phyloP scores from a whole-genome alignment of 2,797 vertebrate genomes.

The Sebastes diaconus region DNA sequence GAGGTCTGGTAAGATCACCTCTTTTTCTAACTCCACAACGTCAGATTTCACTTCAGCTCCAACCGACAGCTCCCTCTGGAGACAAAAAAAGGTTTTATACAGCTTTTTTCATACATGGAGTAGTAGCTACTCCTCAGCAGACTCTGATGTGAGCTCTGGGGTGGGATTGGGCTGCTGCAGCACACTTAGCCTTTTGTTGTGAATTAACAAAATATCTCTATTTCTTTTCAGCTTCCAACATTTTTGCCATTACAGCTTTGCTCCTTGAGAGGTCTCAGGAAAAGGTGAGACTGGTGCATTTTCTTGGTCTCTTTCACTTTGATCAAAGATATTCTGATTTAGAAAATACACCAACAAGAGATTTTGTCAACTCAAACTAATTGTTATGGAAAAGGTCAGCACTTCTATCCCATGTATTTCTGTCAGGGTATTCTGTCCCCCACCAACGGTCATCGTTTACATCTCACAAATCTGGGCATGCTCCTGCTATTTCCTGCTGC shows the following conservation, averaged over 20 bases:
- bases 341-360: background rate
- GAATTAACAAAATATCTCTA: background rate
- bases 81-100: background rate
- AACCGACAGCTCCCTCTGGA: background rate
- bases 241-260: conserved; percentile 56
- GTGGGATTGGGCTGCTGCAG: background rate
- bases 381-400: background rate
- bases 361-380: background rate
- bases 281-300: conserved; percentile 43
- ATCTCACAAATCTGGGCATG: conserved; percentile 55
- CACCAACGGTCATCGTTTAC: conserved; percentile 30
- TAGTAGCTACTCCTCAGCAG: background rate
- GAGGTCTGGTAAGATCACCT: background rate
- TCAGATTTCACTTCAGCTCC: background rate
- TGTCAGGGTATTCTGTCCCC: conserved; percentile 46
- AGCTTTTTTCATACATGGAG: background rate
- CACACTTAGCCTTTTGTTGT: background rate
- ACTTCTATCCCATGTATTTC: background rate
- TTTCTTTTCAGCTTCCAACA: conserved; percentile 59
- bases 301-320: background rate
- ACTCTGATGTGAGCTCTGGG: background rate
- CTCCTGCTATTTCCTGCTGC: conserved; percentile 55
- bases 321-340: background rate
- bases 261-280: conserved; percentile 56
- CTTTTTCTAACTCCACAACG: background rate